A percentile compares a stretch with the other conserved stretches of the same genome.
These are phyloP conservation scores for Drosophila putrida DNA, from an alignment of 2,888 invertebrate genomes.

Conservation along the genomic window DNA sequence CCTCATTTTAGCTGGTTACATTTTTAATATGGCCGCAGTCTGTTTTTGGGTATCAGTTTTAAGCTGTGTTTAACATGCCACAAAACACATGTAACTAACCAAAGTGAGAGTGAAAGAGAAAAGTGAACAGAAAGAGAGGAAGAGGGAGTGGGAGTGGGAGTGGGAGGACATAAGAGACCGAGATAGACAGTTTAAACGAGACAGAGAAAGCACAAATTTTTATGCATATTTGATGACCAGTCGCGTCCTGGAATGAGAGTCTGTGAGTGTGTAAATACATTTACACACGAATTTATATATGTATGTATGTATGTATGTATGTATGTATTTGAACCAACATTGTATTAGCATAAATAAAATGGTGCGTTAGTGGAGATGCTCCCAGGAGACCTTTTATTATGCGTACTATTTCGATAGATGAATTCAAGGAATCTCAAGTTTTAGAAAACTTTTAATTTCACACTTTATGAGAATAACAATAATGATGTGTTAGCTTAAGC, in stretches of 20 bases:
- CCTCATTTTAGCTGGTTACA: constrained; percentile 34
- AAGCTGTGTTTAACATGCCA: constrained; percentile 50
- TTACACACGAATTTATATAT: neutral
- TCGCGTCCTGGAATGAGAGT: constrained; percentile 1
- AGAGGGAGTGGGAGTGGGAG: neutral
- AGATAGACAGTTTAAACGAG: neutral
- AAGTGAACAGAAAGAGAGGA: neutral
- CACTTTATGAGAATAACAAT: neutral
- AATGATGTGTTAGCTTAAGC: too few species aligned
- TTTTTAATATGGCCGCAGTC: constrained; percentile 52
- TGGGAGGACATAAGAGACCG: neutral
- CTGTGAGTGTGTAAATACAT: constrained; percentile 14
- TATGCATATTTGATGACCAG: constrained; percentile 56
- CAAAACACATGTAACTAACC: constrained; percentile 40
- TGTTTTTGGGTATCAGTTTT: constrained; percentile 41
- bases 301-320: neutral
- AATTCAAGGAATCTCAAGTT: constrained; percentile 14
- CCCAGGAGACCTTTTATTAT: constrained; percentile 23
- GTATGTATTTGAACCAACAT: constrained; percentile 4
- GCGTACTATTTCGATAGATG: constrained; percentile 8
- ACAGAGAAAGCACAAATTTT: constrained; percentile 15
- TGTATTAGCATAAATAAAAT: constrained; percentile 34
- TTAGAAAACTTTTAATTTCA: constrained; percentile 5
- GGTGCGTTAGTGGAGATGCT: neutral
- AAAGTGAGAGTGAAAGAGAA: neutral